A percentile compares a stretch with the other conserved stretches of the same genome.
Conservation (phyloP, 2,888 invertebrate genomes). For the Myopa tessellatipennis region DNA sequence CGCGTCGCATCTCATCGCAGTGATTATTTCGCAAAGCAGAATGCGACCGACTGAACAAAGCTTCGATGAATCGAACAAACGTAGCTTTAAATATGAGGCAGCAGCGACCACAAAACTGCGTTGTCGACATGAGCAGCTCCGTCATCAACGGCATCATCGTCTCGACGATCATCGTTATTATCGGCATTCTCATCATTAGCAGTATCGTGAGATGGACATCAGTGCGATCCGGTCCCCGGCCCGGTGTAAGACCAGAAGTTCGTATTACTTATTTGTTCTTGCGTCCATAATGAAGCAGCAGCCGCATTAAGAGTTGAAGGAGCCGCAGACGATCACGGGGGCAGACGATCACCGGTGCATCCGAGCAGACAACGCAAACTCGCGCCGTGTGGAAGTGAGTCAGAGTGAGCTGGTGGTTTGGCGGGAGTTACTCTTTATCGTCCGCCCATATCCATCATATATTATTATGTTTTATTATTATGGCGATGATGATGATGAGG, state of each 20-base stretch:
- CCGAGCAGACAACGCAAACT: not conserved
- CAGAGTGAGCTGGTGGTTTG: not conserved
- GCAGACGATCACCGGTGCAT: not conserved
- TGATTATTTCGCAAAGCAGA: slow-evolving; percentile 8
- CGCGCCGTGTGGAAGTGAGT: not conserved
- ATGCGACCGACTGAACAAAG: slow-evolving; percentile 1
- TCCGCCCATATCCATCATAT: slow-evolving; percentile 54
- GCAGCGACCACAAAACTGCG: slow-evolving; percentile 6
- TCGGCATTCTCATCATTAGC: slow-evolving; percentile 18
- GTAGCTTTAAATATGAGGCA: not conserved
- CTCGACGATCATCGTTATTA: not conserved
- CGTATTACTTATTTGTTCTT: slow-evolving; percentile 56
- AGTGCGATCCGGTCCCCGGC: not conserved
- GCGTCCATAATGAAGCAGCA: slow-evolving; percentile 34
- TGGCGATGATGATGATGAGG: slow-evolving; percentile 53
- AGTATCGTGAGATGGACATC: slow-evolving; percentile 17
- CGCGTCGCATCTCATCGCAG: slow-evolving; percentile 2
- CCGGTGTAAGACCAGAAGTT: slow-evolving; percentile 55
- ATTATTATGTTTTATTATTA: slow-evolving; percentile 55
- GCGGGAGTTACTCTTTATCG: slow-evolving; percentile 35
- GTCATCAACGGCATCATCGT: slow-evolving; percentile 6
- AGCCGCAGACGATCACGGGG: too few relatives aligned
- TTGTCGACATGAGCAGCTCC: not conserved
- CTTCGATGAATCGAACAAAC: not conserved
- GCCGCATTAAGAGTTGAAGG: not conserved